phyloP scores from a whole-genome alignment of 2,797 vertebrate genomes.

The Neosilurus mollespiculum region DNA sequence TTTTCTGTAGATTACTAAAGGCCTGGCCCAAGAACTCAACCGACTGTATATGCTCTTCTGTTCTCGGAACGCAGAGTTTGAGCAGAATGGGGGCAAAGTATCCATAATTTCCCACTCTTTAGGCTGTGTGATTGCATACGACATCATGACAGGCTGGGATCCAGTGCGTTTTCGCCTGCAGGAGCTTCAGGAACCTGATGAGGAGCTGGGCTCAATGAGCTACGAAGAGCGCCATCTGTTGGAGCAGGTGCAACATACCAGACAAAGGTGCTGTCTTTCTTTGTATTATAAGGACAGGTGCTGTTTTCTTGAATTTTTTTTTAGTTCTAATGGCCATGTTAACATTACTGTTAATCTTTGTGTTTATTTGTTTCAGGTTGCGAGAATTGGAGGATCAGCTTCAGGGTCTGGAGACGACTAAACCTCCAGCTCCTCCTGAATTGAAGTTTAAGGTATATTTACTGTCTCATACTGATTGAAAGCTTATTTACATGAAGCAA shows the following conservation, averaged over 20 bases:
- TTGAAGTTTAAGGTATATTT: conserved; percentile 90
- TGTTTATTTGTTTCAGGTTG: conserved; percentile 71
- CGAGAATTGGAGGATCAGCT: conserved; percentile 88
- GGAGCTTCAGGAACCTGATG: conserved; percentile 84
- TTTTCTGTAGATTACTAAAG: conserved; percentile 88
- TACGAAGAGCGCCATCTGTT: conserved; percentile 85
- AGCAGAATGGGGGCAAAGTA: conserved; percentile 89
- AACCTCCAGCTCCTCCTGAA: conserved; percentile 80
- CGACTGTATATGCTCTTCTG: conserved; percentile 93
- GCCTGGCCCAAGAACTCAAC: conserved; percentile 94
- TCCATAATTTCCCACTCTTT: conserved; percentile 96
- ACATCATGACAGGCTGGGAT: conserved; percentile 99
- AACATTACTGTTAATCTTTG: background rate
- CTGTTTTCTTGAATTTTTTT: background rate
- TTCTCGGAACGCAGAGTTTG: conserved; percentile 92
- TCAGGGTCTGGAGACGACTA: conserved; percentile 79
- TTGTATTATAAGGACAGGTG: background rate
- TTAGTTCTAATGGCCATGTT: background rate
- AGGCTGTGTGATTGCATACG: conserved; percentile 96
- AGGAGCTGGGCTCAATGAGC: conserved; percentile 82
- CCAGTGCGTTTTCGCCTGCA: conserved; percentile 90
- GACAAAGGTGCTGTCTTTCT: conserved; percentile 75
- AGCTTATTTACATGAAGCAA: background rate
- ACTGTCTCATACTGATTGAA: background rate
- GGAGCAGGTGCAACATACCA: conserved; percentile 84